Conservation (phyloP, 2,113 vertebrate genomes). For the Hypocryptadius cinnamomeus region DNA sequence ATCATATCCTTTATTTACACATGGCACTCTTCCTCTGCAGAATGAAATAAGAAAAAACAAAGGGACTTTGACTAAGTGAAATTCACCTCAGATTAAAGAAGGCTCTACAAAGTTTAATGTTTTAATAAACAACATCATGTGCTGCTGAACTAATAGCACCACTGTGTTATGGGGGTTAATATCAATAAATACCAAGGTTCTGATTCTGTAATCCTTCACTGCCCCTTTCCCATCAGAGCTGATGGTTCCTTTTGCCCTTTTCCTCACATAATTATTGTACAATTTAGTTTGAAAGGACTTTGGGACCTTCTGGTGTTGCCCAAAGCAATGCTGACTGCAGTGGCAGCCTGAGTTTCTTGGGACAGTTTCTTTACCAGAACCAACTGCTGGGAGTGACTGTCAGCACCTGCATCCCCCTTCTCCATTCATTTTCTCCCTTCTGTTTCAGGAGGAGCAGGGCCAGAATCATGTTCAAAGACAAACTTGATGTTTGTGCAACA, state of each 20-base stretch:
- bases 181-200: not conserved
- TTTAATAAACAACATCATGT: not conserved
- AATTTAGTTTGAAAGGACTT: not conserved
- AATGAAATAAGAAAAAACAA: not conserved
- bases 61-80: not conserved
- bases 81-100: not conserved
- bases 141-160: not conserved
- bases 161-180: fast-evolving
- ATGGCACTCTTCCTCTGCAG: not conserved
- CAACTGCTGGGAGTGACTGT: not conserved
- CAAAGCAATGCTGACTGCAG: not conserved
- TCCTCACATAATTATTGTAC: not conserved
- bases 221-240: not conserved
- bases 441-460: not conserved
- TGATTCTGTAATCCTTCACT: not conserved
- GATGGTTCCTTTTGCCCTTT: not conserved
- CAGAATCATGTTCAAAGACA: not conserved
- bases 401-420: not conserved
- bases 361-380: not conserved
- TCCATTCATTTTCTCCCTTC: not conserved
- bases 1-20: constrained; percentile 12
- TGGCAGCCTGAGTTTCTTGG: not conserved
- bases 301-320: not conserved
- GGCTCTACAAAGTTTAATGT: not conserved
- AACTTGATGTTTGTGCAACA: not conserved